Evolutionary conservation across 2,888 invertebrate species (phyloP), one percentile per base, ranked within the genome.

Genomic region (Callinectes sapidus): DNA sequence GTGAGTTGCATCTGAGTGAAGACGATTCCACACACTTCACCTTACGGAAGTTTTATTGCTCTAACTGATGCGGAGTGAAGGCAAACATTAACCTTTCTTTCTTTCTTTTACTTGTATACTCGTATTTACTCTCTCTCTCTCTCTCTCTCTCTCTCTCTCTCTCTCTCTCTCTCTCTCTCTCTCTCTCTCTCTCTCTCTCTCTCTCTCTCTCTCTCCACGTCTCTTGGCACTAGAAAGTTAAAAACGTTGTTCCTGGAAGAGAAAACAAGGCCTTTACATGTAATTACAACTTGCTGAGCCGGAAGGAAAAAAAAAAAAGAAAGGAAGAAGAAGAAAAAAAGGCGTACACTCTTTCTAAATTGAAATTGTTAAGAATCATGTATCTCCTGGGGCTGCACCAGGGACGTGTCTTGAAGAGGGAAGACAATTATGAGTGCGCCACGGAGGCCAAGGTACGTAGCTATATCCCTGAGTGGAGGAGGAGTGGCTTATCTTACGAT

Each of bases 121-220:
- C n/a, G n/a, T n/a, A 10, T 71, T 71, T 23, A 23, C 71, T 71
- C 71, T 71, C 71, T 71, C 71, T 71, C 71, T 71, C 71, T 71
- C 71, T 71, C 71, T 71, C 71, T n/a, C 28, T 71, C 71, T 71
- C 71, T 71, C 71, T 71, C 71, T 71, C 71, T 71, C 71, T 71
- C 71, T 71, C 71, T 71, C 71, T 71, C 71, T 71, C 71, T 71
- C 71, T n/a, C 71, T n/a, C 71, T n/a, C 71, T 71, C 71, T 71
- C 71, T 71, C 71, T 71, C 71, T 71, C 71, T 71, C 71, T 71
- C 71, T n/a, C 28, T 71, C 71, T 71, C 66, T 66, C 16, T 66
- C 66, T 66, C 66, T 66, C 66, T 66, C 66, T 66, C 66, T 66
- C 66, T 66, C 23, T 66, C n/a, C 71, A 23, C 5, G n/a, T n/a